These are phyloP conservation scores for Siderastrea siderea DNA, from an alignment of 92 coral and sea anemone genomes.

Conservation along the genomic window DNA sequence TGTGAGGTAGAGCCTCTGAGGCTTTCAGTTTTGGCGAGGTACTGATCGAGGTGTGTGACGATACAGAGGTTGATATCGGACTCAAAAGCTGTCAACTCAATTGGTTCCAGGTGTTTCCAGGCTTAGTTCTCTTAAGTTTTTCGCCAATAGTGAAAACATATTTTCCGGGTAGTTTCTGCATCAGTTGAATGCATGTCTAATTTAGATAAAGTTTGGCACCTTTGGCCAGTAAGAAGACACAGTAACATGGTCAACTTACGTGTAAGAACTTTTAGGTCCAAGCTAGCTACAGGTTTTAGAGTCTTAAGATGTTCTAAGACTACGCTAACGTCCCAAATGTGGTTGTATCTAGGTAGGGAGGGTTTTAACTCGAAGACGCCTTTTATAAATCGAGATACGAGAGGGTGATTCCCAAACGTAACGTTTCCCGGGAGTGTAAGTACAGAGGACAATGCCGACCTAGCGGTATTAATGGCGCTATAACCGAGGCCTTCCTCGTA, in stretches of 20 bases:
- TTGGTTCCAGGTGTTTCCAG: no score
- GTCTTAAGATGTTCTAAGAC: constrained; percentile 7
- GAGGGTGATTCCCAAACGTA: constrained; percentile 30
- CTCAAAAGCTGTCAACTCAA: no score
- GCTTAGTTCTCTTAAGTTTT: no score
- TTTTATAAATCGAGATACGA: constrained; percentile 15
- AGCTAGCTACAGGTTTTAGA: not conserved
- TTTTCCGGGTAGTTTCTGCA: not conserved
- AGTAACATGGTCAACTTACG: not conserved
- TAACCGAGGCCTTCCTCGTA: constrained; percentile 19
- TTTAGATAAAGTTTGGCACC: not conserved
- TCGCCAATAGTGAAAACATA: no score
- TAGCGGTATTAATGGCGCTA: no score
- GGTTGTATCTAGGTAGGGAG: constrained; percentile 7
- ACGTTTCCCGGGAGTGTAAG: constrained; percentile 15
- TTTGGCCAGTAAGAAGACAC: not conserved
- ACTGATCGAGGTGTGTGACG: no score
- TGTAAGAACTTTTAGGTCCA: constrained; percentile 9
- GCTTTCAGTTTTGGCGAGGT: no score
- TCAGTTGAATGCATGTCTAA: not conserved
- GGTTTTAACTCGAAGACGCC: constrained; percentile 25
- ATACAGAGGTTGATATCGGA: no score
- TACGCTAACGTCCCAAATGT: constrained; percentile 22
- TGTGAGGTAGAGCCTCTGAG: no score
- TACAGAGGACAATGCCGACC: constrained; percentile 26